Conservation (phyloP, 1,140 invertebrate genomes). For the Rhopalosiphum maidis region DNA sequence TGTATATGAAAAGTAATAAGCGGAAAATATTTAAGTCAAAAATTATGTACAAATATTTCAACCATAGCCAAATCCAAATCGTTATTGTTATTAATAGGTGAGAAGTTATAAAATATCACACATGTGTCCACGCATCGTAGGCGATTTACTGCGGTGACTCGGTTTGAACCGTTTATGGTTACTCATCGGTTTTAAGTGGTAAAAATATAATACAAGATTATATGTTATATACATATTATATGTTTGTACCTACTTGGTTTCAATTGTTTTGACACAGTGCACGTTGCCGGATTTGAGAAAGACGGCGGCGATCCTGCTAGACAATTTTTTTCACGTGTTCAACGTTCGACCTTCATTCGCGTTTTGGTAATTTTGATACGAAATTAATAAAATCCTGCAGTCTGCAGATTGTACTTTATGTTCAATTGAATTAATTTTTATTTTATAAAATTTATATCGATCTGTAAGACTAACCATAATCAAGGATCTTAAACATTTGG, state of each 20-base stretch:
- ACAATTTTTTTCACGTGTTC: background rate
- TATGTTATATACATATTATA: background rate
- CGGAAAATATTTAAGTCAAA: background rate
- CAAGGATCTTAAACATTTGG: background rate
- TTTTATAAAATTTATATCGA: no score
- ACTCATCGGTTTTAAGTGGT: background rate
- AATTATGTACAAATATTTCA: conserved; percentile 14
- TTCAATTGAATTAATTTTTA: no score
- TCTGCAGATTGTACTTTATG: no score
- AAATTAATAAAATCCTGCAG: no score
- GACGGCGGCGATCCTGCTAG: background rate
- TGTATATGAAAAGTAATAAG: background rate
- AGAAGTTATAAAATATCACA: background rate
- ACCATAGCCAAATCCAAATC: background rate
- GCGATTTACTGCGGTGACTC: background rate
- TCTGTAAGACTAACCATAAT: background rate
- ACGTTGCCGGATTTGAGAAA: background rate
- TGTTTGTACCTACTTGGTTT: background rate
- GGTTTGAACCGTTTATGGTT: conserved; percentile 13
- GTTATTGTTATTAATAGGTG: background rate
- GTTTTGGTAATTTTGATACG: no score
- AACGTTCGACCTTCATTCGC: background rate
- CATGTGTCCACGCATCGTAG: background rate
- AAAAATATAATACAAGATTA: background rate
- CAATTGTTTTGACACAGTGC: background rate